Conservation (phyloP, 2,113 vertebrate species). For the Etheostoma spectabile region DNA sequence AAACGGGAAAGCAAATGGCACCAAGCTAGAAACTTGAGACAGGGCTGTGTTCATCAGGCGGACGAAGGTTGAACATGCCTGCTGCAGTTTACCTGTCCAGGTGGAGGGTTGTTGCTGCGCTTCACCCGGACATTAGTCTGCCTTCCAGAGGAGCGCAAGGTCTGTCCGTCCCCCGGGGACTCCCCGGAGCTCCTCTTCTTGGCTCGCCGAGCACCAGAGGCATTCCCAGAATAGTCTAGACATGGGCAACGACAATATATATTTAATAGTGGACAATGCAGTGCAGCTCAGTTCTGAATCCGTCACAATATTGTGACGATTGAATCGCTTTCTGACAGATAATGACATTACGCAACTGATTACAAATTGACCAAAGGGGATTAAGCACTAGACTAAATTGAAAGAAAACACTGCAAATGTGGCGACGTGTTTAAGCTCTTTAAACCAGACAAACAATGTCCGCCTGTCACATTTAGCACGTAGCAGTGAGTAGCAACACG, state of each 20-base stretch:
- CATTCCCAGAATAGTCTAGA: constrained; percentile 81
- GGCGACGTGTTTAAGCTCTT: constrained; percentile 30
- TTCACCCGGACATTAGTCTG: constrained; percentile 85
- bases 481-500: neutral
- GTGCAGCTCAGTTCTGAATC: neutral
- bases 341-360: neutral
- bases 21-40: neutral
- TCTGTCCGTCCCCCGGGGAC: constrained; percentile 86
- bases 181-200: constrained; percentile 89
- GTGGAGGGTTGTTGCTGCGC: constrained; percentile 79
- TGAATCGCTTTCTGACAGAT: neutral
- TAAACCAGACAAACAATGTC: constrained; percentile 34
- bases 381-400: neutral
- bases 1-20: neutral
- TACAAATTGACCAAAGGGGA: neutral
- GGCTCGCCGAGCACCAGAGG: constrained; percentile 85
- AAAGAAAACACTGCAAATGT: neutral
- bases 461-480: constrained; percentile 64
- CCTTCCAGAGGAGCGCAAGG: constrained; percentile 91
- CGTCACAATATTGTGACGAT: neutral
- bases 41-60: too few relatives aligned
- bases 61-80: neutral
- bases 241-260: neutral
- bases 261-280: neutral
- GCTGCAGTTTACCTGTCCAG: constrained; percentile 74